Base-by-base conservation (phyloP, 2,113 vertebrate species). In the Phyllopteryx taeniolatus region DNA sequence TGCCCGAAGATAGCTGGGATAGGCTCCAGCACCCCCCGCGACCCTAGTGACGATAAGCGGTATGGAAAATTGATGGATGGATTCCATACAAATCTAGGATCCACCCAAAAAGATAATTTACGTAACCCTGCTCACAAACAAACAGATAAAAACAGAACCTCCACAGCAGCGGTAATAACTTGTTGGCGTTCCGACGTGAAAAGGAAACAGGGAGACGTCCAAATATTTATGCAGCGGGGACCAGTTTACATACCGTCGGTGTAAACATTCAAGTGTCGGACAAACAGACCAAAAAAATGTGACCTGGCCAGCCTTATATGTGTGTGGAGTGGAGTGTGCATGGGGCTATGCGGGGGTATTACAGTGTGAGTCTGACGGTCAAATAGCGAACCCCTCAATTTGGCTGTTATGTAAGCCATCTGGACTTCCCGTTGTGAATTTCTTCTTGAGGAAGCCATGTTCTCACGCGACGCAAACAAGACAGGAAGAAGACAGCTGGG, bases 371-470 rank as follows among this genome's bases (percentile, higher is more conserved):
- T 66, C 67, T 72, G 72, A 85, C 79, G 81, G 89, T 88, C 76
- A 86, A 76, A 80, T 83, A 79, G 80, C 71, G 35, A 78, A 73
- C 69, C 67, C 67, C 73, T 81, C 83, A 76, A 77, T 81, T 80
- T 73, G 85, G 35, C 72, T 80, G 80, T 90, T 91, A 88, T 82
- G 76, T 82, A 91, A 92, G 83, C 9, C 70, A 68, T 85, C 72
- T 67, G 73, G 39, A 74, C 86, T 88, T 92, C 90, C 81, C 79
- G 86, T 90, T 80, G 67, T 72, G 42, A 63, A 71, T 78, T 78
- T 86, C 68, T 72, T 79, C 12, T 22, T 17, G 53, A 67, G 66
- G 79, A 65, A 27, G 47, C 54, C 44, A 22, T 35, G 42, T 46
- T 73, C 51, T 35, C 62, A 33, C 70, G 67, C 53, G 20, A 56